A percentile compares a stretch with the other conserved stretches of the same genome.
These are phyloP conservation scores for Bilobella aurantiaca DNA, from an alignment of 1,140 invertebrate genomes.

Conservation along the genomic window DNA sequence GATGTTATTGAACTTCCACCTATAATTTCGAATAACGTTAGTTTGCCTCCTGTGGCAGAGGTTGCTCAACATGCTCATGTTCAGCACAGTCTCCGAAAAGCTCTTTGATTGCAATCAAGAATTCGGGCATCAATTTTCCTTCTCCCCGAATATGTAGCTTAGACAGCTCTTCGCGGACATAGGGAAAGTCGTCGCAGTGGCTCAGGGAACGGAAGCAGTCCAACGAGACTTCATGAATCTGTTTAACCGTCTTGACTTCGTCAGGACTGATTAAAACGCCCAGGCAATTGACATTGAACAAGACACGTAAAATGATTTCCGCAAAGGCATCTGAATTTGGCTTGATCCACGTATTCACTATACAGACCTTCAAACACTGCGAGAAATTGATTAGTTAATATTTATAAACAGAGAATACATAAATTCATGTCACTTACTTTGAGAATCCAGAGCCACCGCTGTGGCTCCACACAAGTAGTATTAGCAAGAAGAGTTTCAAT, in stretches of 20 bases:
- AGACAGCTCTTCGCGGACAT: neutral
- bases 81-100: no score
- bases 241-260: neutral
- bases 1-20: no score
- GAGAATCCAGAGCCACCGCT: constrained; percentile 16
- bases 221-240: neutral
- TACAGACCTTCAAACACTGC: constrained; percentile 5
- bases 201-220: constrained; percentile 10
- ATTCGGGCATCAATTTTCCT: constrained; percentile 7
- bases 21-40: no score
- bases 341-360: constrained; percentile 27
- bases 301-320: constrained; percentile 25
- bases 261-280: neutral
- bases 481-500: constrained; percentile 7
- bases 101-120: neutral
- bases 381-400: neutral
- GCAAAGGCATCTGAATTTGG: constrained; percentile 10
- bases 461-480: constrained; percentile 10
- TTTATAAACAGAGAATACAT: neutral
- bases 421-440: constrained; percentile 15
- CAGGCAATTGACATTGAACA: constrained; percentile 20
- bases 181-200: neutral
- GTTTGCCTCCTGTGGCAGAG: no score
- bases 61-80: no score
- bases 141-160: neutral